A percentile compares a stretch with the other conserved stretches of the same genome.
These are phyloP conservation scores for Diabrotica undecimpunctata DNA, from an alignment of 1,140 invertebrate species.

Conservation along the genomic window DNA sequence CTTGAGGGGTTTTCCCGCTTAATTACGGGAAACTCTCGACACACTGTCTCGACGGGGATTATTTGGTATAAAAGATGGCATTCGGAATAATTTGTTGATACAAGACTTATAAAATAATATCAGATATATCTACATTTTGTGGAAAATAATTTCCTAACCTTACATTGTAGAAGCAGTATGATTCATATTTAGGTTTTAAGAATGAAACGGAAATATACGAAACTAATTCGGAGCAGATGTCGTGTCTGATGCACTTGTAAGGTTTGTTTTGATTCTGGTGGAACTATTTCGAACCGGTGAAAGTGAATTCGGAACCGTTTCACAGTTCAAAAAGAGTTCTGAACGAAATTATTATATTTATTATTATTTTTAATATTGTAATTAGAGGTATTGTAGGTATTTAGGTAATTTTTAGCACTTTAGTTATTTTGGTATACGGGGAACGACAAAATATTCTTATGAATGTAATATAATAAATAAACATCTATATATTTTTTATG, in stretches of 20 bases:
- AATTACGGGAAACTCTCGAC: background rate
- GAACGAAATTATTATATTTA: too few species aligned
- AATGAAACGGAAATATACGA: background rate
- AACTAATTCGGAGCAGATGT: background rate
- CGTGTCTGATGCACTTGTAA: background rate
- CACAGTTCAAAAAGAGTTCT: too few species aligned
- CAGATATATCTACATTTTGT: background rate
- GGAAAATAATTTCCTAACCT: background rate
- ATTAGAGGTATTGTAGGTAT: too few species aligned
- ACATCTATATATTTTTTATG: too few species aligned
- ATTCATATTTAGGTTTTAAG: background rate
- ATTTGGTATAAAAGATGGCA: background rate
- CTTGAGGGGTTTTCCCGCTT: constrained; percentile 1
- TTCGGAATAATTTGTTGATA: background rate
- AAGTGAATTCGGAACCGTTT: too few species aligned
- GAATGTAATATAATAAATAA: too few species aligned
- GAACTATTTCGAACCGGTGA: too few species aligned
- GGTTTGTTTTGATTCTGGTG: background rate
- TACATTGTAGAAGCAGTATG: background rate
- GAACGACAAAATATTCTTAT: too few species aligned
- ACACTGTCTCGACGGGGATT: background rate
- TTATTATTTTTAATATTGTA: too few species aligned
- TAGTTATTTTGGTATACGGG: too few species aligned
- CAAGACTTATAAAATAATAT: background rate
- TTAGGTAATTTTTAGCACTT: too few species aligned